Evolutionary conservation across 2,888 invertebrate genomes (phyloP).

Genomic region (Isoperla grammatica): DNA sequence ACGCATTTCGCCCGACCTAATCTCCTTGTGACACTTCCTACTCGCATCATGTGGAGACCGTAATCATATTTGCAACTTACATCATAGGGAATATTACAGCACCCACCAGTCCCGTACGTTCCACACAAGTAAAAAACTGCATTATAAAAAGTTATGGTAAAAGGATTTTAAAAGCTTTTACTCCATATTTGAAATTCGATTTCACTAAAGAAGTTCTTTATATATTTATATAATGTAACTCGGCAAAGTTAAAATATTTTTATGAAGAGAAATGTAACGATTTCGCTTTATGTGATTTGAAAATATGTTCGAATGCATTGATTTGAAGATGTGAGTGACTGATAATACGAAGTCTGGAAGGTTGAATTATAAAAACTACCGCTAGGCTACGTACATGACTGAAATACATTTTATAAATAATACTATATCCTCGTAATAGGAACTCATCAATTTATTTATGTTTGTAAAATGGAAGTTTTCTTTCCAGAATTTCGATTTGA

Average conservation of each 20-base stretch:
- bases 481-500: not conserved
- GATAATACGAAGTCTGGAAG: not conserved
- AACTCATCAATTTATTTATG: not conserved
- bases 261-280: too few species aligned
- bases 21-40: too few species aligned
- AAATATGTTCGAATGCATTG: not conserved
- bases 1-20: too few species aligned
- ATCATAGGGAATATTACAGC: constrained; percentile 2
- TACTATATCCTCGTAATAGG: not conserved
- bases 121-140: not conserved
- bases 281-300: too few species aligned
- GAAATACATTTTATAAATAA: not conserved
- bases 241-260: too few species aligned
- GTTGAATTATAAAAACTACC: not conserved
- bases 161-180: constrained; percentile 19
- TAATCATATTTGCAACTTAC: constrained; percentile 14
- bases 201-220: too few species aligned
- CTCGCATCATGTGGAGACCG: not conserved
- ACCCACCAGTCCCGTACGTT: constrained; percentile 6
- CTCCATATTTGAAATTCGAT: not conserved
- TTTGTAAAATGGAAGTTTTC: constrained; percentile 8
- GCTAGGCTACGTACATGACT: not conserved
- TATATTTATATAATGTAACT: too few species aligned
- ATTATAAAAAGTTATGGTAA: constrained; percentile 17
- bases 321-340: not conserved